Evolutionary conservation across 2,888 invertebrate species (phyloP).

Genomic region (Hirudinaria manillensis): DNA sequence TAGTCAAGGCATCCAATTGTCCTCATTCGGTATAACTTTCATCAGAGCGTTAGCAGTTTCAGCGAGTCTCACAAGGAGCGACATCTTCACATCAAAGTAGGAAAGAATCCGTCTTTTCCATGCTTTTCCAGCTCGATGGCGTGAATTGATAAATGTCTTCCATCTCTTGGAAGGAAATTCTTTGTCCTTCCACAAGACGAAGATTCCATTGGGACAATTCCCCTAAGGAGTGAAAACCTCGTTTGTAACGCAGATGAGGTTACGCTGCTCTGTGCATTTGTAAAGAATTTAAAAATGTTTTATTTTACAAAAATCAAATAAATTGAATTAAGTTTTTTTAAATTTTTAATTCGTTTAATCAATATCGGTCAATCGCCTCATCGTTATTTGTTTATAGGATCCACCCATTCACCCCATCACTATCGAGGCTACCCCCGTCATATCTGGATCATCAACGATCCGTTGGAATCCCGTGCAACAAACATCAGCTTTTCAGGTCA

Average conservation of each 20-base stretch:
- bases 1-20: conserved; percentile 47
- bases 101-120: conserved; percentile 24
- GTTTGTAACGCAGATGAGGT: not conserved
- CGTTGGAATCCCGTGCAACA: too few species aligned
- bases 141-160: not conserved
- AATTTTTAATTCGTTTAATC: too few species aligned
- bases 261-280: not conserved
- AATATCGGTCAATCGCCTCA: too few species aligned
- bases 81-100: conserved; percentile 51
- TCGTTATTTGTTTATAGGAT: too few species aligned
- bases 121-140: not conserved
- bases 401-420: too few species aligned
- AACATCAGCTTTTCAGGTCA: too few species aligned
- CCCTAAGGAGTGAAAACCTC: not conserved
- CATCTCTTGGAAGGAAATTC: conserved; percentile 16
- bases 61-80: conserved; percentile 47
- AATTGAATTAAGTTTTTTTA: too few species aligned
- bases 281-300: too few species aligned
- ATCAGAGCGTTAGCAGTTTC: conserved; percentile 51
- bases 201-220: conserved; percentile 3
- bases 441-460: too few species aligned
- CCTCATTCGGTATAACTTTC: conserved; percentile 48
- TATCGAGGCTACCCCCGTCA: too few species aligned
- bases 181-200: conserved; percentile 18
- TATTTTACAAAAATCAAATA: too few species aligned